Evolutionary conservation across 2,797 vertebrate genomes (phyloP).

Genomic region (Dermochelys coriacea): DNA sequence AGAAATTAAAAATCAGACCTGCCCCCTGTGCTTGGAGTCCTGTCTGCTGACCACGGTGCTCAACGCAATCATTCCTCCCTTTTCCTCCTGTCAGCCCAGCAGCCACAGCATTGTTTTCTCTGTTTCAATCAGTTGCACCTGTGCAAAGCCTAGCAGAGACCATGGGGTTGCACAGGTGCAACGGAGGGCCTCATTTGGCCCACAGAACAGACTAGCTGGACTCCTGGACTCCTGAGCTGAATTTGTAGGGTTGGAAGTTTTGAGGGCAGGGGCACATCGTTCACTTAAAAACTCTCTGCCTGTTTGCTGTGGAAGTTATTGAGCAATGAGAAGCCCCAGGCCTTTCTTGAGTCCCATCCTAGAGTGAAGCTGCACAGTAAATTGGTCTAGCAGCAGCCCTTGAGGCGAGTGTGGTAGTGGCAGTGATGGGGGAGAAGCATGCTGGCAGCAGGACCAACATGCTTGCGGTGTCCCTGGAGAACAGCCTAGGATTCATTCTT

Average conservation of each 20-base stretch:
- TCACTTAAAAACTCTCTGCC: neutral
- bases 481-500: neutral
- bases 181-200: neutral
- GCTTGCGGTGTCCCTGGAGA: neutral
- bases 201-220: neutral
- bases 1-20: neutral
- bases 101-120: neutral
- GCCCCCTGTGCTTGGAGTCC: neutral
- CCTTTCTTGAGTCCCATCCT: neutral
- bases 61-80: neutral
- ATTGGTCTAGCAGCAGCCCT: neutral
- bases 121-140: neutral
- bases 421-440: neutral
- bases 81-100: neutral
- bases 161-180: neutral
- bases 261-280: neutral
- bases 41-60: neutral
- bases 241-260: neutral
- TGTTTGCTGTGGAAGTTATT: neutral
- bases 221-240: neutral
- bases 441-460: neutral
- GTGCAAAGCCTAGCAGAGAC: accelerated
- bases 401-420: neutral
- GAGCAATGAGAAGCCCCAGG: neutral
- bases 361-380: neutral